A percentile compares a stretch with the other conserved stretches of the same genome.
Conservation (phyloP, 2,113 vertebrate genomes). For the Solea senegalensis region DNA sequence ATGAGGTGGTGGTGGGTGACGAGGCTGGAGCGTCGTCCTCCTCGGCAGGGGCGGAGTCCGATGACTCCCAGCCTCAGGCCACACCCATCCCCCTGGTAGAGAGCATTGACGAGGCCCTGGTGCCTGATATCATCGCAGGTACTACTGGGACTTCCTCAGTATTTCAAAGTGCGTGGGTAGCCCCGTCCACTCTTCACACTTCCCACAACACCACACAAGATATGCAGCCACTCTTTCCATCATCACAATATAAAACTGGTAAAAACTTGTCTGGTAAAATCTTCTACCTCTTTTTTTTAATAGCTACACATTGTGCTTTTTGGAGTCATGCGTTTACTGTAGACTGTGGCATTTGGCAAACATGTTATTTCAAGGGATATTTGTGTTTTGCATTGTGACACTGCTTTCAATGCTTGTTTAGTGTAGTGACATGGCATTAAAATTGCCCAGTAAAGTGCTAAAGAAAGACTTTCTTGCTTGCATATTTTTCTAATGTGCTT, state of each 20-base stretch:
- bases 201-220: slow-evolving; percentile 9
- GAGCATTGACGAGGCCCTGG: slow-evolving; percentile 93
- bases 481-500: slow-evolving; percentile 61
- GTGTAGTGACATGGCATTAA: slow-evolving; percentile 43
- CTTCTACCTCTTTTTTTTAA: background rate
- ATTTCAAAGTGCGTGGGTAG: slow-evolving; percentile 80
- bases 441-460: slow-evolving; percentile 57
- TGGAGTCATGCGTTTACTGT: no score
- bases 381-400: no score
- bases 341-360: no score
- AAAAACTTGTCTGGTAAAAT: slow-evolving; percentile 4
- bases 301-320: no score
- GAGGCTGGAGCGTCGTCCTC: slow-evolving; percentile 87
- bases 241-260: background rate
- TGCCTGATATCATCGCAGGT: slow-evolving; percentile 94
- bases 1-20: slow-evolving; percentile 88
- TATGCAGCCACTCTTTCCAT: background rate
- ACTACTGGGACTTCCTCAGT: slow-evolving; percentile 68
- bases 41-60: slow-evolving; percentile 82
- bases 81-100: slow-evolving; percentile 89
- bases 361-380: no score
- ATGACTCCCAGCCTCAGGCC: slow-evolving; percentile 88
- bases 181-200: slow-evolving; percentile 9
- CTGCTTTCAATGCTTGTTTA: background rate
- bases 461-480: slow-evolving; percentile 35